Percentiles rank a stretch among this genome's conserved stretches.
Evolutionary conservation across 2,113 vertebrate genomes (phyloP).

Genomic region (Spea multiplicata): DNA sequence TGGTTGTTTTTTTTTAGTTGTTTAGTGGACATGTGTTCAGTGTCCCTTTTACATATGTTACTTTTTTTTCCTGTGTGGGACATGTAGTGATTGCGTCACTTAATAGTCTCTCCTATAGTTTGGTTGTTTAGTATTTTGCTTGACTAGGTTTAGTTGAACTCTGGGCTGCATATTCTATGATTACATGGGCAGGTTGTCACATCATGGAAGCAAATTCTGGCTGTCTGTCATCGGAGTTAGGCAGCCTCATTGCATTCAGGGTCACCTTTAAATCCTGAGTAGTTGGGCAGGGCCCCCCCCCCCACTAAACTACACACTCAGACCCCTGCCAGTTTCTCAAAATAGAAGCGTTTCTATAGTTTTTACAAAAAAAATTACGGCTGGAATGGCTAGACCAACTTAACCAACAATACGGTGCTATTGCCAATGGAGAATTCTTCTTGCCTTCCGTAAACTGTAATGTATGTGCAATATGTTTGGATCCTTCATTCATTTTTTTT

Average conservation of each 20-base stretch:
- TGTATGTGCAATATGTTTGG: background rate
- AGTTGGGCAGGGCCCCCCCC: no score
- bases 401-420: no score
- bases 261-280: no score
- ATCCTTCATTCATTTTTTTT: background rate
- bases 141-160: background rate
- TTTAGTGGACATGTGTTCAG: background rate
- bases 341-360: background rate
- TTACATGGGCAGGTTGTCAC: background rate
- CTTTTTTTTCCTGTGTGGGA: background rate
- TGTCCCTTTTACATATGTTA: background rate
- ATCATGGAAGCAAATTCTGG: no score
- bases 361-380: background rate
- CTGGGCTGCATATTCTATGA: background rate
- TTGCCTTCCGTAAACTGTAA: background rate
- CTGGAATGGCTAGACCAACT: no score
- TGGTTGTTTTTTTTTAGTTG: background rate
- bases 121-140: no score
- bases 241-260: no score
- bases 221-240: no score
- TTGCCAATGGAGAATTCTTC: background rate
- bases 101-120: no score
- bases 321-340: no score
- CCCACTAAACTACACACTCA: no score
- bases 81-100: no score